Conservation (phyloP, 2,888 invertebrate species). For the Hoplodrina blanda region DNA sequence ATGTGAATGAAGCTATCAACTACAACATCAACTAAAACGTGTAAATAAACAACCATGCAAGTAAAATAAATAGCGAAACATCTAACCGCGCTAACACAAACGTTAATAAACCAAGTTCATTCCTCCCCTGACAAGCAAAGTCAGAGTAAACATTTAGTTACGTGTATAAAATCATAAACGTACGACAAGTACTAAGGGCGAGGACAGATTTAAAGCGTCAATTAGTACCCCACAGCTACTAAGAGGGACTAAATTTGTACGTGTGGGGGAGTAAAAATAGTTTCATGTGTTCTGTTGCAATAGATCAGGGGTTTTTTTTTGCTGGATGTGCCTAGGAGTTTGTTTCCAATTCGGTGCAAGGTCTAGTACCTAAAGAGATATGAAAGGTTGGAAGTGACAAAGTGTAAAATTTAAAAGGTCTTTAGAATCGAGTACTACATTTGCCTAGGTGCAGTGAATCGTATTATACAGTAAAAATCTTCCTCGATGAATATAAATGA, state of each 20-base stretch:
- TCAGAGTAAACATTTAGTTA: constrained; percentile 38
- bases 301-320: constrained; percentile 30
- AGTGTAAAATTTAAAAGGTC: too few relatives aligned
- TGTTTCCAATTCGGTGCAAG: neutral
- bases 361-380: too few relatives aligned
- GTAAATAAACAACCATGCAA: constrained; percentile 8
- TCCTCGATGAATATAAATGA: too few relatives aligned
- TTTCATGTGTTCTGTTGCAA: constrained; percentile 69
- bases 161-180: constrained; percentile 69
- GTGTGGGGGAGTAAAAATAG: constrained; percentile 81
- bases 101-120: constrained; percentile 53
- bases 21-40: constrained; percentile 4
- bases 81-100: constrained; percentile 17
- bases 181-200: constrained; percentile 72
- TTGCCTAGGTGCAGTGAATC: too few relatives aligned
- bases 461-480: too few relatives aligned
- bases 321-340: constrained; percentile 64
- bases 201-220: constrained; percentile 87
- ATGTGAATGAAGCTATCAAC: neutral
- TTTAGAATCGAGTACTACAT: too few relatives aligned
- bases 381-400: too few relatives aligned
- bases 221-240: constrained; percentile 80
- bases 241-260: constrained; percentile 82
- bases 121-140: constrained; percentile 40
- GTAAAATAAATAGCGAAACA: constrained; percentile 24